Percentiles rank a stretch among this genome's conserved stretches.
Conservation (phyloP, 2,113 vertebrate species). For the Phyllostomus hastatus region DNA sequence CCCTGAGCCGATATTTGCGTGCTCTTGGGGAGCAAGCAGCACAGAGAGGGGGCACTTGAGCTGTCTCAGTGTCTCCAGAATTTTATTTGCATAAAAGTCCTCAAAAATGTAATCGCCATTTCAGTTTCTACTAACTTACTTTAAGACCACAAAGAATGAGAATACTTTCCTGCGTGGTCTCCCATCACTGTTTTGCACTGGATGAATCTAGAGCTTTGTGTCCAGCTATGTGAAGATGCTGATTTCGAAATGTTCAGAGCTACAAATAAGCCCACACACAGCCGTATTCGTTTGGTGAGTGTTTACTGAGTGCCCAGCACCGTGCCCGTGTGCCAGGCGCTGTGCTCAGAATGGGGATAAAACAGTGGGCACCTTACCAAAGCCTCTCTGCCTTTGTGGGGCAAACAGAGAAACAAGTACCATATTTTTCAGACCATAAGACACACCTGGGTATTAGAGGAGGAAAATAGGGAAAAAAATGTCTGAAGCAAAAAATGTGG, state of each 20-base stretch:
- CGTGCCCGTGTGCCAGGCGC: not conserved
- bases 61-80: not conserved
- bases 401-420: not conserved
- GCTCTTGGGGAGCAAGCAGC: not conserved
- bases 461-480: too few relatives aligned
- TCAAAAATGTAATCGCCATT: not conserved
- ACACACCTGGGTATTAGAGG: too few relatives aligned
- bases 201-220: not conserved
- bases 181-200: not conserved
- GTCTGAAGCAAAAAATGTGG: too few relatives aligned
- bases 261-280: not conserved
- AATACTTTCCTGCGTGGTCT: constrained; percentile 6
- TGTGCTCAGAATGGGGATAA: not conserved
- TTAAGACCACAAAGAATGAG: not conserved
- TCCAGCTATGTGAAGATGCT: not conserved
- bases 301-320: not conserved
- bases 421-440: too few relatives aligned
- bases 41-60: not conserved
- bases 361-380: not conserved
- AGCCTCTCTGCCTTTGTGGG: not conserved
- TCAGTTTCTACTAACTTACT: not conserved
- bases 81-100: not conserved
- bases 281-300: not conserved
- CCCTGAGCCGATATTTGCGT: not conserved
- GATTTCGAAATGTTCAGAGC: not conserved